Conservation (phyloP, 2,888 invertebrate species). For the Tetragonisca angustula region DNA sequence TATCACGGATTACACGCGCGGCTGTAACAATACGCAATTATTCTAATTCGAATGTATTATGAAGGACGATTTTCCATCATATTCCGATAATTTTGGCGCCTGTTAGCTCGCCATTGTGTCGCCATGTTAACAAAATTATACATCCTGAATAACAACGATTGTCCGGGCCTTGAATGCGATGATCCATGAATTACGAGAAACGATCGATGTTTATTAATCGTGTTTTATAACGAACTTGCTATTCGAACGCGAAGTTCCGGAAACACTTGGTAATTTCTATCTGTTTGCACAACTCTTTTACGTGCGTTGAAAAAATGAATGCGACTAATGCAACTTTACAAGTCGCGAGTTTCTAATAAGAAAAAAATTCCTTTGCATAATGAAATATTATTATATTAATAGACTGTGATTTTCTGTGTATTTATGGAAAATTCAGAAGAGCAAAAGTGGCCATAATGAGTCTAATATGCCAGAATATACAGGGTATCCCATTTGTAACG, state of each 20-base stretch:
- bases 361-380: no score
- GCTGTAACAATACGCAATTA: conserved; percentile 52
- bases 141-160: conserved; percentile 54
- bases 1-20: conserved; percentile 26
- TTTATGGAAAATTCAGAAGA: no score
- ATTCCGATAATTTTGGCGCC: conserved; percentile 49
- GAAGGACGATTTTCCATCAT: conserved; percentile 42
- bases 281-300: neutral
- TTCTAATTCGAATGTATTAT: conserved; percentile 46
- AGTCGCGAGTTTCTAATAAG: no score
- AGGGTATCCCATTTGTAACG: no score
- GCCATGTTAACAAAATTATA: conserved; percentile 55
- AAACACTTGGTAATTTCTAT: neutral
- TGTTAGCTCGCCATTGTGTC: conserved; percentile 52
- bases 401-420: no score
- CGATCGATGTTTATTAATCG: conserved; percentile 28
- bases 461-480: no score
- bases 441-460: no score
- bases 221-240: neutral
- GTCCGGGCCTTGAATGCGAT: neutral
- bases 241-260: neutral
- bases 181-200: conserved; percentile 5
- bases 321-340: no score
- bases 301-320: neutral
- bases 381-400: no score